phyloP scores from a whole-genome alignment of 2,797 vertebrate species.

The Sebastes steindachneri region DNA sequence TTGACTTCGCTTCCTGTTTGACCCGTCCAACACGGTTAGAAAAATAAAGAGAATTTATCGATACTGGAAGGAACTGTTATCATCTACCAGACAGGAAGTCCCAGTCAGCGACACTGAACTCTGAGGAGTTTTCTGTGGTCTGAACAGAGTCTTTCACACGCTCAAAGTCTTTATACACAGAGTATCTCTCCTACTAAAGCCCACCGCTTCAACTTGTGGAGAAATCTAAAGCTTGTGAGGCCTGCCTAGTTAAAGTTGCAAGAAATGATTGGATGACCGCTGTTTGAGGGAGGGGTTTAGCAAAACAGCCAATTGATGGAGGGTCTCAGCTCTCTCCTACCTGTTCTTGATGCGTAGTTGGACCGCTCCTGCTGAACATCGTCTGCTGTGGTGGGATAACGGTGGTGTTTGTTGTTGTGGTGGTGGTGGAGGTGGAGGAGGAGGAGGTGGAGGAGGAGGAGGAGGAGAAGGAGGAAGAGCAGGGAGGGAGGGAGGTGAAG shows the following conservation, averaged over 20 bases:
- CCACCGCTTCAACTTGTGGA: background rate
- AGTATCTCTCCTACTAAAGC: background rate
- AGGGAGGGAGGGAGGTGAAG: conserved; percentile 15
- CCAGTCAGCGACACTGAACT: background rate
- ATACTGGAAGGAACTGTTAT: conserved; percentile 17
- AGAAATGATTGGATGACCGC: background rate
- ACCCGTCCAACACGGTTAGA: background rate
- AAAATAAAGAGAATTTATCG: conserved; percentile 9
- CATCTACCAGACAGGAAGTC: background rate
- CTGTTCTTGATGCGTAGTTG: conserved; percentile 68
- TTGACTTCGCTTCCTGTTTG: conserved; percentile 39
- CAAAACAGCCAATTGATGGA: background rate
- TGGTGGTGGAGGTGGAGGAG: background rate
- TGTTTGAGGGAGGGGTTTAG: background rate
- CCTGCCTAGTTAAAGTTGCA: background rate
- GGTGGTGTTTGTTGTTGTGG: background rate
- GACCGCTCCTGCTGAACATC: conserved; percentile 53
- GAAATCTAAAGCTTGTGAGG: background rate
- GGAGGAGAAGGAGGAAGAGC: conserved; percentile 24
- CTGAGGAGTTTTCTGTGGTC: background rate
- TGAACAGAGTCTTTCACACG: background rate
- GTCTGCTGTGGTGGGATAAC: conserved; percentile 16
- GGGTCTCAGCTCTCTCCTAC: conserved; percentile 32
- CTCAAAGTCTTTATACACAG: background rate
- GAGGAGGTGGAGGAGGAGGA: conserved; percentile 9